These are phyloP conservation scores for Stichodactyla mertensii DNA, from an alignment of 64 coral and sea anemone genomes.

Conservation along the genomic window DNA sequence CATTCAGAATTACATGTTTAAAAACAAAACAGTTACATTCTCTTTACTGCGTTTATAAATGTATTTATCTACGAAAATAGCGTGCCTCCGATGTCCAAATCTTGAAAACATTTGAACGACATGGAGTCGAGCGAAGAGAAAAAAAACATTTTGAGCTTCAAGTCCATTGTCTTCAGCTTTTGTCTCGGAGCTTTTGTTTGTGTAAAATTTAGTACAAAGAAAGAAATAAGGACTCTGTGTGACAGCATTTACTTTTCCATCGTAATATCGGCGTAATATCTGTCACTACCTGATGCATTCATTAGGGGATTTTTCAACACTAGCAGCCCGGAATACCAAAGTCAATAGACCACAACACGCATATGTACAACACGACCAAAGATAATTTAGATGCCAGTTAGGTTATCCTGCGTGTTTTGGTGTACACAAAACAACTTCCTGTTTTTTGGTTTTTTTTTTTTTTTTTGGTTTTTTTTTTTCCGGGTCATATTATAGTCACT, in stretches of 20 bases:
- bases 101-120: too few species aligned
- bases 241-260: neutral
- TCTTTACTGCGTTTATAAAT: neutral
- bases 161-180: neutral
- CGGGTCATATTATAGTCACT: too few species aligned
- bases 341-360: neutral
- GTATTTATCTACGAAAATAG: neutral
- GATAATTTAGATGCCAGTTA: neutral
- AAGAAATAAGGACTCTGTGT: neutral
- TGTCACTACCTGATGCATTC: neutral
- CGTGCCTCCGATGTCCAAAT: too few species aligned
- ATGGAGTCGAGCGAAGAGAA: too few species aligned
- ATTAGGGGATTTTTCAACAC: neutral
- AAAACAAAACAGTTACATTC: neutral
- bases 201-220: neutral
- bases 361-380: too few species aligned
- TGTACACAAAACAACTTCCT: neutral
- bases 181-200: too few species aligned
- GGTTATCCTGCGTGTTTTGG: neutral
- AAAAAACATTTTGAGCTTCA: neutral
- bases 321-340: neutral
- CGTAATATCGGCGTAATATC: neutral
- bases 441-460: neutral
- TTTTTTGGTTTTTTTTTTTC: too few species aligned
- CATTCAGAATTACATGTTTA: neutral